Conservation (phyloP, 2,113 vertebrate species). For the Gasterosteus aculeatus region DNA sequence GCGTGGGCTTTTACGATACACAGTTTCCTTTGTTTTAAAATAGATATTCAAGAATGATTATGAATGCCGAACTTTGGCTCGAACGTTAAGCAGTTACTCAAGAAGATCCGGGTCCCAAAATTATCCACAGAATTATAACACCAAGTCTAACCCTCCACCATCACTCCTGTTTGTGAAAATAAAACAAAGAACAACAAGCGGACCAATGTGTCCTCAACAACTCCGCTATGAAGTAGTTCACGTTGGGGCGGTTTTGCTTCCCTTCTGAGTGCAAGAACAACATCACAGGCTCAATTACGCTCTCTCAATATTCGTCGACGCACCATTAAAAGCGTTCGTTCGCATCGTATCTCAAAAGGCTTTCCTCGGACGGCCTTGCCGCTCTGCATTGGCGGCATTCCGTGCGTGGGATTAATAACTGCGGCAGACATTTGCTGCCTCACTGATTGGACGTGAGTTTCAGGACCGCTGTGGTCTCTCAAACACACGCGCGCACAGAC, state of each 20-base stretch:
- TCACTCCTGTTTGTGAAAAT: too few relatives aligned
- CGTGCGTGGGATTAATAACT: constrained; percentile 46
- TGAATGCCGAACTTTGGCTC: not conserved
- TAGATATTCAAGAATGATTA: not conserved
- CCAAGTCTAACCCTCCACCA: not conserved
- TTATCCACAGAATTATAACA: not conserved
- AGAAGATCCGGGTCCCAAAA: constrained; percentile 7
- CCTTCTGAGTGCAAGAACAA: not conserved
- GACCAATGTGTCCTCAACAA: not conserved
- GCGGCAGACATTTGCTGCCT: constrained; percentile 40
- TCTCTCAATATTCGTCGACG: constrained; percentile 9
- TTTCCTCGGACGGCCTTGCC: not conserved
- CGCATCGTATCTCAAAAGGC: not conserved
- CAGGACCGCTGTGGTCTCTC: constrained; percentile 18
- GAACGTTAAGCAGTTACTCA: not conserved
- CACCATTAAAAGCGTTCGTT: constrained; percentile 7
- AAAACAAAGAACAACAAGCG: not conserved
- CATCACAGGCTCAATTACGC: not conserved
- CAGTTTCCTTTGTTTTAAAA: constrained; percentile 17
- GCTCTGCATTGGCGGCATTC: not conserved
- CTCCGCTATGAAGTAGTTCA: not conserved
- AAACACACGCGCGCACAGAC: not conserved
- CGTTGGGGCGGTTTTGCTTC: not conserved
- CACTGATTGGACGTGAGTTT: constrained; percentile 36
- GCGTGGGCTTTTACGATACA: constrained; percentile 18